A percentile compares a stretch with the other conserved stretches of the same genome.
These are phyloP conservation scores for Orcinus orca DNA, from an alignment of 2,113 vertebrate genomes.

Conservation along the genomic window DNA sequence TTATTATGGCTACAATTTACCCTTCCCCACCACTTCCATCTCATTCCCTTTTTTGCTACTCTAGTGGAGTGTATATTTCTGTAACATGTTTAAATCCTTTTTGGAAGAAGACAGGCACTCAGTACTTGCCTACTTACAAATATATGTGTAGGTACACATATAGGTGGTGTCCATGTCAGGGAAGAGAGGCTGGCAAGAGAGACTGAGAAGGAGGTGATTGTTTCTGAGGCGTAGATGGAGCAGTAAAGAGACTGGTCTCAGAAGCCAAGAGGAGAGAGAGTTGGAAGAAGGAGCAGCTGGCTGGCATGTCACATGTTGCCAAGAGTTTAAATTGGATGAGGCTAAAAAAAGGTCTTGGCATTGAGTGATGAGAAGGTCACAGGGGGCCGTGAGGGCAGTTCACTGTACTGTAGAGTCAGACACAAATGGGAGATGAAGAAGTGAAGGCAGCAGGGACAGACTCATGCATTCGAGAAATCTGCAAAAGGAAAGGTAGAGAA, in stretches of 20 bases:
- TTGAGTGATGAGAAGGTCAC: conserved; percentile 50
- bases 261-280: background rate
- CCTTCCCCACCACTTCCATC: background rate
- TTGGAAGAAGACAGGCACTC: background rate
- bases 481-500: background rate
- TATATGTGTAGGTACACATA: too few species aligned
- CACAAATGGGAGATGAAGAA: background rate
- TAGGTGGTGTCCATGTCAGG: background rate
- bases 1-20: background rate
- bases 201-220: background rate
- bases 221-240: background rate
- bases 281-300: conserved; percentile 44
- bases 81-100: conserved; percentile 9
- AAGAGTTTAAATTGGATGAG: conserved; percentile 56
- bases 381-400: background rate
- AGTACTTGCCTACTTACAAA: background rate
- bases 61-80: background rate
- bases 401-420: background rate
- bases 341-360: conserved; percentile 53
- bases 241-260: background rate
- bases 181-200: background rate
- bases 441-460: background rate
- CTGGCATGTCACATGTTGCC: background rate
- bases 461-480: background rate
- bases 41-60: background rate